Base-by-base conservation (phyloP, 2,888 invertebrate genomes). In the Selenia dentaria region DNA sequence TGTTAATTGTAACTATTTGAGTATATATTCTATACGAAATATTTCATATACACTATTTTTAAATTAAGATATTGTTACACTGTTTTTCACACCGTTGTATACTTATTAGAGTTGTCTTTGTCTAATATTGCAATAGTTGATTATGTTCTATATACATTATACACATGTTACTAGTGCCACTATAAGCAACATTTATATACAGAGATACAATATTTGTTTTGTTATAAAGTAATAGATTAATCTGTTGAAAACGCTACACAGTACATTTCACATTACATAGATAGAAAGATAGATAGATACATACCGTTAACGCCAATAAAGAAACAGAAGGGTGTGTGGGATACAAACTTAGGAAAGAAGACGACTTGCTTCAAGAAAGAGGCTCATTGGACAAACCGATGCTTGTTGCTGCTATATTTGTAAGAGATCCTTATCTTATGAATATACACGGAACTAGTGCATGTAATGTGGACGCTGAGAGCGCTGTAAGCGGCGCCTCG, bases 41-140 rank as follows among this genome's bases (percentile, higher is more conserved):
- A 83, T 88, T n/a, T 87, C 83, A 81, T 86, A 87, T 87, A 87
- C 87, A 87, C 80, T 67, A 77, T 46, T 74, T 83, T 79, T 82
- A 71, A 75, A 70, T 67, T 79, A 79, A 78, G 69, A 79, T 73
- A 82, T 83, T 87, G 85, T 88, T 87, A 85, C 74, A 80, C 83
- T 82, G 82, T 85, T 85, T 22, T 84, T 83, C 79, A 75, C 77
- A 71, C 79, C 72, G 75, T 79, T 79, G 31, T 49, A 31, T 53
- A 74, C 68, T 69, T 69, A 66, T 61, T 67, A 73, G 66, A 74
- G 71, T 77, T 78, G 57, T 71, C 70, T 49, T 43, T 33, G 33
- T 67, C 64, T 62, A 59, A 71, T 62, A 73, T 70, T 72, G 78
- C 79, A 81, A 83, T 83, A 83, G 81, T 76, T 75, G 64, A 74